phyloP scores from a whole-genome alignment of 2,113 vertebrate genomes.

The Acanthochromis polyacanthus region DNA sequence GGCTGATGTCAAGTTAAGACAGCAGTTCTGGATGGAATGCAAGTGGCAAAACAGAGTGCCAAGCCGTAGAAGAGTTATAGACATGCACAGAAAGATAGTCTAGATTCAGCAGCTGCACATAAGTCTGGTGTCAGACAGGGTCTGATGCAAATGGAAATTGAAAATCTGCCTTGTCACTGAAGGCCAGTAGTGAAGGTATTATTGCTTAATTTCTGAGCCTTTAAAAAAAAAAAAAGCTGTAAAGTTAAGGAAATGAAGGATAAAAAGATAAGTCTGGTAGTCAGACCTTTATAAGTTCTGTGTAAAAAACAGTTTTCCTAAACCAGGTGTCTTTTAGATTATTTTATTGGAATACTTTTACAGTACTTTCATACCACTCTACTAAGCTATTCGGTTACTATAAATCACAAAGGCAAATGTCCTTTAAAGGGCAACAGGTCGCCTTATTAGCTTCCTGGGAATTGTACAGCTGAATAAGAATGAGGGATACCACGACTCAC shows the following conservation, averaged over 20 bases:
- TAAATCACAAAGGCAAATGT: conserved; percentile 65
- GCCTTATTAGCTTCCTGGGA: conserved; percentile 66
- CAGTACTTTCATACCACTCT: conserved; percentile 29
- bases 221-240: conserved; percentile 22
- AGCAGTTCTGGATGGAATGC: conserved; percentile 42
- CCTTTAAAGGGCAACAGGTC: conserved; percentile 74
- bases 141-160: conserved; percentile 37
- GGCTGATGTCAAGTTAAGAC: conserved; percentile 39
- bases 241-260: conserved; percentile 1
- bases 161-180: neutral
- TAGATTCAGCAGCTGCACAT: conserved; percentile 19
- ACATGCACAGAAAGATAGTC: conserved; percentile 25
- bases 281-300: conserved; percentile 28
- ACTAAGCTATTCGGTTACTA: conserved; percentile 58
- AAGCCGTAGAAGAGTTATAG: conserved; percentile 34
- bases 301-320: conserved; percentile 29
- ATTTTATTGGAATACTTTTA: conserved; percentile 32
- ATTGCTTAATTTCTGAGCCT: conserved; percentile 19
- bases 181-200: neutral
- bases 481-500: conserved; percentile 55
- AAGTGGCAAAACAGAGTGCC: conserved; percentile 24
- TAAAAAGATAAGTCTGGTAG: conserved; percentile 12
- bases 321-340: conserved; percentile 49
- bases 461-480: conserved; percentile 68
- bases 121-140: conserved; percentile 24